Evolutionary conservation across 2,797 vertebrate genomes (phyloP).

Genomic region (Arrhamphus sclerolepis): DNA sequence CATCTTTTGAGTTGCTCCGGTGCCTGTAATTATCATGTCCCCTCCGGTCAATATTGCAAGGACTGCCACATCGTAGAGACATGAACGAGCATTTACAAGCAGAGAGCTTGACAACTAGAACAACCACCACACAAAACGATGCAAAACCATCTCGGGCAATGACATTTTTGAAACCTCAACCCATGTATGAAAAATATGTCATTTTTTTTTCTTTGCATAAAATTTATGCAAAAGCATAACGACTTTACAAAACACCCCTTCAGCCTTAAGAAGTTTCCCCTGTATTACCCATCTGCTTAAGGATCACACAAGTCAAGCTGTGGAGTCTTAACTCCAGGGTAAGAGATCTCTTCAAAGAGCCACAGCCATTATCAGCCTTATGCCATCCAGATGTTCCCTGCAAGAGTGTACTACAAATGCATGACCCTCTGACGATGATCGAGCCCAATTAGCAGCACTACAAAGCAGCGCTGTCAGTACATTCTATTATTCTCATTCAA

Average conservation of each 20-base stretch:
- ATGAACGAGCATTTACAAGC: conserved; percentile 70
- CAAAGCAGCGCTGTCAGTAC: conserved; percentile 63
- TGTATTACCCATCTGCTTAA: conserved; percentile 58
- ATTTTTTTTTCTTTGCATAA: background rate
- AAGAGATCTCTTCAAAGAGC: conserved; percentile 61
- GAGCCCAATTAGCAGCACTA: conserved; percentile 61
- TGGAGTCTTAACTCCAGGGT: conserved; percentile 64
- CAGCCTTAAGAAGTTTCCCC: conserved; percentile 65
- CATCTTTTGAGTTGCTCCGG: conserved; percentile 66
- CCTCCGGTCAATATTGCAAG: conserved; percentile 58
- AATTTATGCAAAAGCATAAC: conserved; percentile 72
- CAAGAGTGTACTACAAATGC: conserved; percentile 56
- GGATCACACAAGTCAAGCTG: conserved; percentile 63
- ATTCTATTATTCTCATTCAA: conserved; percentile 69
- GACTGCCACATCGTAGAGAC: conserved; percentile 64
- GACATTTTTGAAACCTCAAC: conserved; percentile 69
- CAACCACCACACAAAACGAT: conserved; percentile 63
- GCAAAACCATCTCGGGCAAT: conserved; percentile 67
- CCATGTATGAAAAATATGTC: conserved; percentile 59
- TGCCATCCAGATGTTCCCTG: conserved; percentile 43
- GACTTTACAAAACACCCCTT: conserved; percentile 71
- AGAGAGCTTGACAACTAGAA: conserved; percentile 67
- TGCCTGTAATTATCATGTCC: conserved; percentile 61
- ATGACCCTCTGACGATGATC: conserved; percentile 71
- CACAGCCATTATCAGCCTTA: conserved; percentile 39